Evolutionary conservation across 2,797 vertebrate genomes (phyloP), one percentile per base, ranked within the genome.

Genomic region (Xenopus petersii): DNA sequence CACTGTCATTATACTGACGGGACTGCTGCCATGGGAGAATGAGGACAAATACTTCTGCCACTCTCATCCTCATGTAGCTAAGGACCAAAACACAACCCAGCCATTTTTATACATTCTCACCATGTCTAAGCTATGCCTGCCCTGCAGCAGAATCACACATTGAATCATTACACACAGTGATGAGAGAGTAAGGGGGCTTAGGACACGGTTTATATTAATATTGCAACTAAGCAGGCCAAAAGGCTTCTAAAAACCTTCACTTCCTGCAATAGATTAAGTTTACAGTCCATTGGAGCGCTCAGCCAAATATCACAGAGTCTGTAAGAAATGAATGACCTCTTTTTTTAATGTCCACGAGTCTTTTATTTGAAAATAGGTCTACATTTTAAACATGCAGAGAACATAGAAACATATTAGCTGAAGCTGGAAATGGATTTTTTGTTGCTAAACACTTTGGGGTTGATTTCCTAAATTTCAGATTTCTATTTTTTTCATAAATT

Each of bases 91-190:
- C 55, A 61, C 63, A 49, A 64, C 51, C 70, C 67, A 56, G 65
- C 51, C 24, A 68, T 30, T 59, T 69, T 67, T 30, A 68, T 47
- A 68, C 64, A 26, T 72, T 73, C 51, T 73, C 59, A 48, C 59
- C 67, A 21, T 30, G 59, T 15, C 64, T 46, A 26, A 58, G 70
- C 33, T 64, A 58, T 42, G 58, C 54, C 12, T 73, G 70, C 75
- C 75, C 70, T 64, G 65, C 58, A 71, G 75, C 59, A 24, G 64
- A 48, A 73, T 73, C 15, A 62, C 65, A 78, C 64, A 36, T 69
- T 71, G 63, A 33, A 56, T 73, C 75, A 78, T 78, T 78, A 73
- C 21, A 67, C 64, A 67, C 64, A 73, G 36, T 67, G 69, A 72
- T 66, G 63, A 62, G 59, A 72, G 56, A 21, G 64, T 55, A 67